Conservation (phyloP, 2,888 invertebrate species). For the Drosophila conformis region DNA sequence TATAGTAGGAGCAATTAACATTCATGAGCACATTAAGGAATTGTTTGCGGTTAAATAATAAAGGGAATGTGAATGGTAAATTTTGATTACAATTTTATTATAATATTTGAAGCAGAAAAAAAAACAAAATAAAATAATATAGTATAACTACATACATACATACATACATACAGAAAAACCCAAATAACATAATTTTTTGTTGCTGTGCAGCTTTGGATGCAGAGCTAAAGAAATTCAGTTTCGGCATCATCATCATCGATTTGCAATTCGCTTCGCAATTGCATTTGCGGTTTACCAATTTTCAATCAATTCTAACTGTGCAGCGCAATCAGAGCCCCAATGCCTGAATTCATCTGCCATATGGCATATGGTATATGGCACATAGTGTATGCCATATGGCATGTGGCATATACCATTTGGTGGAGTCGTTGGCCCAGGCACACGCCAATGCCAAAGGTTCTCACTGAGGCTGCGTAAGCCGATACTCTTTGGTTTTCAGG, state of each 20-base stretch:
- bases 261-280: constrained; percentile 75
- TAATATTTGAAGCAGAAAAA: not conserved
- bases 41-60: not conserved
- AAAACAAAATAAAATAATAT: not conserved
- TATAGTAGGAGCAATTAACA: not conserved
- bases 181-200: not conserved
- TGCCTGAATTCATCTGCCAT: not conserved
- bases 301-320: constrained; percentile 77
- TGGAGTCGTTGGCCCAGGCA: constrained; percentile 48
- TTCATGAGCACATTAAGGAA: not conserved
- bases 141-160: not conserved
- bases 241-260: constrained; percentile 54
- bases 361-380: not conserved
- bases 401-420: constrained; percentile 21
- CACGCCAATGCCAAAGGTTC: constrained; percentile 78
- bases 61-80: not conserved
- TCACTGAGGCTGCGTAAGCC: constrained; percentile 40
- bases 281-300: constrained; percentile 72
- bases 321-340: constrained; percentile 48
- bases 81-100: not conserved
- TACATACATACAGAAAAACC: not conserved
- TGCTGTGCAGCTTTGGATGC: constrained; percentile 19
- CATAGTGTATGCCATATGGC: constrained; percentile 2
- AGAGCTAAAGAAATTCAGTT: constrained; percentile 23
- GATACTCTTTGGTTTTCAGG: constrained; percentile 28